Base-by-base conservation (phyloP, 2,888 invertebrate species). In the Tricholauxania praeusta region DNA sequence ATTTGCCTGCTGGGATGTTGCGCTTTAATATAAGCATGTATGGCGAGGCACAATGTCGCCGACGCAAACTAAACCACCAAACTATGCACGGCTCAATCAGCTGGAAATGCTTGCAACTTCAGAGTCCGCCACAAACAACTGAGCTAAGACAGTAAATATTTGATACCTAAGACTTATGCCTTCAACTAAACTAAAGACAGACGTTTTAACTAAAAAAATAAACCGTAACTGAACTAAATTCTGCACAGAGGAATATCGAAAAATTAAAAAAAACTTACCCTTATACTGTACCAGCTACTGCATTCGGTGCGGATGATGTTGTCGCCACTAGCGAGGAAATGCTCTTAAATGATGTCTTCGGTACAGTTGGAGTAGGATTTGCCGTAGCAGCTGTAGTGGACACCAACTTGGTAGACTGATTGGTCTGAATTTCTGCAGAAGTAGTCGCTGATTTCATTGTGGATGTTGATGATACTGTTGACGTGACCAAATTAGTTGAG, bases 291-390 rank as follows among this genome's bases (percentile, higher is more conserved):
- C 63, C 47, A 10, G 53, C 70, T 55, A 71, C 73, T 69, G 59
- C 67, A 63, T 66, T 71, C 55, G 69, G n/a, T 12, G 74, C 72
- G 12, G 78, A 62, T 48, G 69, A 49, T 19, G 71, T 55, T 15
- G 63, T 19, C 17, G 78, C 78, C 15, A 78, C 78, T 57, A 78
- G 72, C 1, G 78, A 77, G 12, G 78, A 75, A 57, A 78, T 78
- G 49, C 76, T 78, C 49, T 77, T 78, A 69, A 78, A 78, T 12
- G 77, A 77, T 0, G 78, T 77, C 74, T 77, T 78, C 55, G 75
- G 77, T 10, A 70, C 71, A 22, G 72, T n/a, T 59, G 62, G 67
- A n/a, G 32, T 55, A 22, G 67, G 49, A 39, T 39, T 39, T 39
- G 39, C 10, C 39, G 39, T 10, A 39, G 39, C 39, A 39, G 39